Evolutionary conservation across 2,113 vertebrate genomes (phyloP).

Genomic region (Deroptyus accipitrinus): DNA sequence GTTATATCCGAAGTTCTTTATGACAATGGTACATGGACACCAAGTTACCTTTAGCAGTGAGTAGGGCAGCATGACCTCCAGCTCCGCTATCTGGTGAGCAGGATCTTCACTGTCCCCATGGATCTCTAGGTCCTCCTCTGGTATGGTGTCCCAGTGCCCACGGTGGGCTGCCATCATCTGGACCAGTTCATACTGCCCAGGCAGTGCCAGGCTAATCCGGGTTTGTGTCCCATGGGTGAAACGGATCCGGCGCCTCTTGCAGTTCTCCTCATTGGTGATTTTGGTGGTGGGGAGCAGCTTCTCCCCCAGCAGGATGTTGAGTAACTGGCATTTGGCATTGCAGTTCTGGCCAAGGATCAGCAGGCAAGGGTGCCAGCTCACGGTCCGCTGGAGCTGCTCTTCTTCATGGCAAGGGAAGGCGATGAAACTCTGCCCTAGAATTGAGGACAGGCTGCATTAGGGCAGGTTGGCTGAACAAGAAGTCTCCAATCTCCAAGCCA

Average conservation of each 20-base stretch:
- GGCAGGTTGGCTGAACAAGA: background rate
- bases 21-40: fast-evolving
- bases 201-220: slow-evolving; percentile 86
- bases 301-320: slow-evolving; percentile 90
- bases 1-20: too few species aligned
- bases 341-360: slow-evolving; percentile 92
- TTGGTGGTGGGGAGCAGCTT: slow-evolving; percentile 81
- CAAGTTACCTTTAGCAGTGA: slow-evolving; percentile 86
- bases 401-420: slow-evolving; percentile 89
- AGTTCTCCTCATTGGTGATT: slow-evolving; percentile 71
- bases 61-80: slow-evolving; percentile 91
- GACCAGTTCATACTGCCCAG: slow-evolving; percentile 92
- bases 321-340: slow-evolving; percentile 84
- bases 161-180: slow-evolving; percentile 88
- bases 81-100: slow-evolving; percentile 86
- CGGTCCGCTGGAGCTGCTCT: slow-evolving; percentile 86
- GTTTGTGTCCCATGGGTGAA: slow-evolving; percentile 88
- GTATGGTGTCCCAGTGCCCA: slow-evolving; percentile 92
- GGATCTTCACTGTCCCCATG: slow-evolving; percentile 86
- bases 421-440: slow-evolving; percentile 84
- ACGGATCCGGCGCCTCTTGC: slow-evolving; percentile 86
- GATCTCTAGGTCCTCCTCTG: slow-evolving; percentile 90
- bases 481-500: fast-evolving
- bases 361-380: slow-evolving; percentile 86
- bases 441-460: background rate